Base-by-base conservation (phyloP, 2,113 vertebrate genomes). In the Dicerorhinus sumatrensis region DNA sequence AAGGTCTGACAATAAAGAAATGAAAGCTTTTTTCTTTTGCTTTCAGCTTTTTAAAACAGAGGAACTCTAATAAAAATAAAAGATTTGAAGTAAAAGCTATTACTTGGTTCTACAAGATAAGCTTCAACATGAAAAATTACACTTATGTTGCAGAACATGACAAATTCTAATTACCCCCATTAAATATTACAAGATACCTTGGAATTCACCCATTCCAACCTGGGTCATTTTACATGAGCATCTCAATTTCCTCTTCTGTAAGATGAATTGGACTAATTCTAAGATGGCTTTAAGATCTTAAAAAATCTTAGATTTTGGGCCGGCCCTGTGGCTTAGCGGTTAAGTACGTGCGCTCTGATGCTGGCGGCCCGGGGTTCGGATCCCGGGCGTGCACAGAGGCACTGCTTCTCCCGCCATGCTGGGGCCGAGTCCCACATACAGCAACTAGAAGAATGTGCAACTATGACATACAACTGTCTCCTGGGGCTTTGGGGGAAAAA, bases 81-180 rank as follows among this genome's bases (percentile, higher is more conserved):
- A 48, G 13, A 94, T 60, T 33, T 92, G n/a, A 96, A 72, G 39
- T 70, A 70, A 89, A 95, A 48, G 2, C 4, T 3, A 62, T 94
- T 72, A 94, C 58, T 60, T 97, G 39, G 29, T 89, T 97, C n/a
- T 67, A 62, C 29, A 94, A 7, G 29, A 70, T 82, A 72, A 96
- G 65, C 81, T 75, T 88, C 88, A 94, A 67, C 20, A 67, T 31
- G 11, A 96, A 92, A 83, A 93, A 84, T 21, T 79, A 76, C 54
- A 86, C 36, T 62, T 58, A 91, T 1, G 3, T n/a, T 56, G 0
- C 29, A 96, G 12, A 76, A 18, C 10, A 94, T 31, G 87, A 92
- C 12, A 81, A 93, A 85, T 82, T 84, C 80, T 76, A 87, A 96
- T 84, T 75, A 42, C 8, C 21, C 69, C 54, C 39, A 80, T 56